Percentiles rank a stretch among this genome's conserved stretches.
phyloP scores from a whole-genome alignment of 2,797 vertebrate genomes.

The Chelon auratus region DNA sequence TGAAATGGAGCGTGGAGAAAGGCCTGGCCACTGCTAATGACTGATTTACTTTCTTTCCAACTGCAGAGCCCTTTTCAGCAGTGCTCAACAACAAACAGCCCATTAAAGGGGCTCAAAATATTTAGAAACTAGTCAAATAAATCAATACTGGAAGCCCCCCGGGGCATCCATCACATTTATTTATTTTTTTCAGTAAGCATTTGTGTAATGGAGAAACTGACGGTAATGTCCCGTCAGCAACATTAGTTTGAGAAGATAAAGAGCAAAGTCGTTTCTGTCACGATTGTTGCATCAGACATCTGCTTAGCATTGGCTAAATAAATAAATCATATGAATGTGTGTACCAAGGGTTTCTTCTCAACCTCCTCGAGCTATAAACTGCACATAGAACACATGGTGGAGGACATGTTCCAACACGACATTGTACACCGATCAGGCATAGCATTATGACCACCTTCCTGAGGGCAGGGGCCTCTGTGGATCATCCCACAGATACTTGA shows the following conservation, averaged over 20 bases:
- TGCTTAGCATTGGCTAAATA: constrained; percentile 41
- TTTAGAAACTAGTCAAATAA: constrained; percentile 65
- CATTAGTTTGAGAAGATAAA: constrained; percentile 37
- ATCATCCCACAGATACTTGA: too few species aligned
- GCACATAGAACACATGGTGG: constrained; percentile 8
- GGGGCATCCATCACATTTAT: constrained; percentile 43
- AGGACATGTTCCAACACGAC: neutral
- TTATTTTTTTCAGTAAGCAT: neutral
- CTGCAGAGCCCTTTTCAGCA: constrained; percentile 66
- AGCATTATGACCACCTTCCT: too few species aligned
- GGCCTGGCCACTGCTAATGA: constrained; percentile 68
- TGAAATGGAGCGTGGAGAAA: constrained; percentile 72
- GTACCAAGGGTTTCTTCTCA: neutral
- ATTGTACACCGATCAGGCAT: neutral
- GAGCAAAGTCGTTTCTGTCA: constrained; percentile 44
- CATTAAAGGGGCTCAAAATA: constrained; percentile 62
- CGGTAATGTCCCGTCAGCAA: constrained; percentile 49
- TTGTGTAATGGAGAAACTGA: constrained; percentile 49
- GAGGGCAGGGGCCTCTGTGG: too few species aligned
- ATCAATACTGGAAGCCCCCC: constrained; percentile 52
- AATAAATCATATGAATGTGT: constrained; percentile 36
- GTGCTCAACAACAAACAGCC: constrained; percentile 67
- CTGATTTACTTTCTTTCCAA: constrained; percentile 71
- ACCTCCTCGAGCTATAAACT: constrained; percentile 14
- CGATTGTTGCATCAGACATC: constrained; percentile 40